Conservation (phyloP, 2,113 vertebrate genomes). For the Lophura nycthemera region DNA sequence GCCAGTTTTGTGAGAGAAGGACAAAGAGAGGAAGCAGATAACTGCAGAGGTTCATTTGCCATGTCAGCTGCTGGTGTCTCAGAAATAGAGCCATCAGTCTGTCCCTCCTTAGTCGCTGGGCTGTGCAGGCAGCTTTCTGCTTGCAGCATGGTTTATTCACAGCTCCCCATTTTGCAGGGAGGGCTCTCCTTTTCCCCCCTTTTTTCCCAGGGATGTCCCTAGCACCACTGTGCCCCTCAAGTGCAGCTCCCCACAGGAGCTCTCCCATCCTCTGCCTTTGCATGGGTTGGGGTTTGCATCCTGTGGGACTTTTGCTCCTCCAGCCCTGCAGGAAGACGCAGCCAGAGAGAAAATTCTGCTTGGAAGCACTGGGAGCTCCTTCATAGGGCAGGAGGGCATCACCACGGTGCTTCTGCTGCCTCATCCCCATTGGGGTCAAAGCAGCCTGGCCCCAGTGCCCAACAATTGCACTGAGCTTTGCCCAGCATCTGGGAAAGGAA, state of each 20-base stretch:
- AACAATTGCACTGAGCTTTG: background rate
- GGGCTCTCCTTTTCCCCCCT: background rate
- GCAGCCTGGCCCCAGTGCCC: background rate
- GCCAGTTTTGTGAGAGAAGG: slow-evolving; percentile 66
- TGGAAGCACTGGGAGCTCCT: background rate
- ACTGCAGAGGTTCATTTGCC: slow-evolving; percentile 70
- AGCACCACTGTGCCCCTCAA: slow-evolving; percentile 19
- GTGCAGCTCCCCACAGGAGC: background rate
- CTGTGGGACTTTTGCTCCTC: background rate
- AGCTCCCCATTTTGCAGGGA: background rate
- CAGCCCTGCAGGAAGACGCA: background rate
- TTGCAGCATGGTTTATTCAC: background rate
- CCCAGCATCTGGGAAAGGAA: slow-evolving; percentile 14
- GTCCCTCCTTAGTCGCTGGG: background rate
- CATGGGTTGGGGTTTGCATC: background rate
- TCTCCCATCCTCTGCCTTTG: background rate
- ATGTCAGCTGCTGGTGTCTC: slow-evolving; percentile 48
- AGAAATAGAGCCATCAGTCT: slow-evolving; percentile 25
- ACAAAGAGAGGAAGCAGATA: slow-evolving; percentile 58
- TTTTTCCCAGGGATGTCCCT: background rate
- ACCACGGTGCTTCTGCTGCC: background rate
- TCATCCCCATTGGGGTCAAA: background rate
- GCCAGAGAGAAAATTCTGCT: background rate
- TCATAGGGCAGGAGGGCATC: rapidly evolving
- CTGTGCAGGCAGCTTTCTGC: background rate